These are phyloP conservation scores for Corythornis madagascariensis DNA, from an alignment of 2,113 vertebrate species.

Conservation along the genomic window DNA sequence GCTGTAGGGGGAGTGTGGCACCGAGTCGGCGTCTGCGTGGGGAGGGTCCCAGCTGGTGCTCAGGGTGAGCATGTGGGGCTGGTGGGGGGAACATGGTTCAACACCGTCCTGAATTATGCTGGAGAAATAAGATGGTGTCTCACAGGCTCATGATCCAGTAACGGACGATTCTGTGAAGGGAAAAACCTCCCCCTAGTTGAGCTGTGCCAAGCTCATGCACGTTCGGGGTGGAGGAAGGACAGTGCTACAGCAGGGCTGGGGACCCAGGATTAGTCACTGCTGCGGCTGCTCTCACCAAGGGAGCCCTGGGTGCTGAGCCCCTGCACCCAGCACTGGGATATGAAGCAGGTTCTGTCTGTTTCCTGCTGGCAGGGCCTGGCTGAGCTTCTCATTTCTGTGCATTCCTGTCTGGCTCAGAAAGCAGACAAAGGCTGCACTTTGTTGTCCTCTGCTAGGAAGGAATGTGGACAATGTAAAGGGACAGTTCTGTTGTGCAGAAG, in stretches of 20 bases:
- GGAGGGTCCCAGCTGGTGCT: not conserved
- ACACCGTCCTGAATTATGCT: not conserved
- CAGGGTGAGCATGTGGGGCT: accelerated
- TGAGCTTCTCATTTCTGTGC: accelerated
- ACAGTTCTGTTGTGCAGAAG: not conserved
- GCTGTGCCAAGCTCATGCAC: not conserved
- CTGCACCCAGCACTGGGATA: accelerated
- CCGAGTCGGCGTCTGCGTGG: accelerated
- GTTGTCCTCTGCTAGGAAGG: accelerated
- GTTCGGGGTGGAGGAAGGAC: not conserved
- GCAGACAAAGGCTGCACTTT: accelerated
- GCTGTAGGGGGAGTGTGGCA: not conserved
- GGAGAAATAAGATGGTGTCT: not conserved
- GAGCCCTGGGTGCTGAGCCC: not conserved
- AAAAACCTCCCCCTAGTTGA: not conserved
- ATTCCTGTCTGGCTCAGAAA: accelerated
- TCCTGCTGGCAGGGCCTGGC: not conserved
- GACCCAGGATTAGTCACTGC: not conserved
- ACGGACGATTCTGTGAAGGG: not conserved
- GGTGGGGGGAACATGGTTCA: accelerated
- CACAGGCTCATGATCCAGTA: not conserved
- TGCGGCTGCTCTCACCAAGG: not conserved
- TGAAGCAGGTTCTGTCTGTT: not conserved
- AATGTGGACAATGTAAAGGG: accelerated
- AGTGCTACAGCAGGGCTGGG: not conserved